Percentiles rank a stretch among this genome's conserved stretches.
These are phyloP conservation scores for Acanthosepion esculentum DNA, from an alignment of 2,888 invertebrate genomes.

Conservation along the genomic window DNA sequence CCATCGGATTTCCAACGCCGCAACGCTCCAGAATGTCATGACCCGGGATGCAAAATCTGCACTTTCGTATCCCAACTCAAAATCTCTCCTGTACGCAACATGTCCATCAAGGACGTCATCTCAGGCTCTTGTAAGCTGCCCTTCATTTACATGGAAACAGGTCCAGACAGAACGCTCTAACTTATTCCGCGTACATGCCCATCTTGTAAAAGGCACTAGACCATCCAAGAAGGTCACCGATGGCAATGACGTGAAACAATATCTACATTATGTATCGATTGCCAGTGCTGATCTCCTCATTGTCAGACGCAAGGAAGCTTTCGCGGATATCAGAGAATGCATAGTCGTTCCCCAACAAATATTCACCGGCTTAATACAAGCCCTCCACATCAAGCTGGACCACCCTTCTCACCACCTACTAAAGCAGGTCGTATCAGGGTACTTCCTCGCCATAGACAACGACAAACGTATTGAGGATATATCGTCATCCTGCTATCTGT, in stretches of 20 bases:
- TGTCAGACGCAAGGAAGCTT: background rate
- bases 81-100: constrained; percentile 49
- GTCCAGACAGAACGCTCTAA: constrained; percentile 54
- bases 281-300: constrained; percentile 52
- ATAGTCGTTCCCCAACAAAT: no score
- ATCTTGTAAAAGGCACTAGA: constrained; percentile 51
- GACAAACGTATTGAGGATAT: no score
- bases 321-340: no score
- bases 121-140: constrained; percentile 48
- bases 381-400: no score
- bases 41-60: constrained; percentile 53
- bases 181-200: constrained; percentile 52
- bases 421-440: no score
- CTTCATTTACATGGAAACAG: constrained; percentile 51
- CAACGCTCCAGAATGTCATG: constrained; percentile 52
- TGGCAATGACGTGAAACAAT: constrained; percentile 52
- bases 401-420: no score
- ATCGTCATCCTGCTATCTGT: no score
- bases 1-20: constrained; percentile 53
- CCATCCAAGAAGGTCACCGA: constrained; percentile 51
- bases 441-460: no score
- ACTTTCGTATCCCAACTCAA: constrained; percentile 47
- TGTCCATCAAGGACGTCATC: constrained; percentile 49
- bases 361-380: no score
- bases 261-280: constrained; percentile 51